These are phyloP conservation scores for Calameuta pallipes DNA, from an alignment of 2,888 invertebrate species.

Conservation along the genomic window DNA sequence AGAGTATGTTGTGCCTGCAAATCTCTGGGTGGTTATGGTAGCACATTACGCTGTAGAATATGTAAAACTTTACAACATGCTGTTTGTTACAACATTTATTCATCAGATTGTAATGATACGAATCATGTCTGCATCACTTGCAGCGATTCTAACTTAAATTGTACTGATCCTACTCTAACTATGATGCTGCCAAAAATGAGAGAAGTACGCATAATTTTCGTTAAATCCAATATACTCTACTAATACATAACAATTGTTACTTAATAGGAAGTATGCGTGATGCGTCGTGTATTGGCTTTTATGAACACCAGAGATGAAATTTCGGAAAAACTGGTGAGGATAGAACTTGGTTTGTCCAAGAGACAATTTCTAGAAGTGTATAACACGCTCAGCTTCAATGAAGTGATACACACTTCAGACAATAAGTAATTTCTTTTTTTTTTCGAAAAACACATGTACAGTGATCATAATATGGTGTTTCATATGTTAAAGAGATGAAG, in stretches of 20 bases:
- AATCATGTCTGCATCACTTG: not conserved
- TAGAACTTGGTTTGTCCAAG: not conserved
- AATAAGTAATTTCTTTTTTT: not conserved
- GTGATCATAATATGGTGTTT: not conserved
- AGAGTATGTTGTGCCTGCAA: not conserved
- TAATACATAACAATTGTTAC: not conserved
- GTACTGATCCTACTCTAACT: not conserved
- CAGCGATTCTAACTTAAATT: not conserved
- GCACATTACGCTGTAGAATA: not conserved
- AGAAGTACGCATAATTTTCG: not conserved
- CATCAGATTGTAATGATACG: not conserved
- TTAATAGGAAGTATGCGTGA: not conserved
- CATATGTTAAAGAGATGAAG: not conserved
- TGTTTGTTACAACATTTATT: not conserved
- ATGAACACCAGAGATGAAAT: not conserved
- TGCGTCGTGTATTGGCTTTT: not conserved
- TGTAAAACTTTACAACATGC: not conserved
- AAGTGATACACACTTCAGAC: not conserved
- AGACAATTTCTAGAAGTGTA: not conserved
- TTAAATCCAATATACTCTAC: not conserved
- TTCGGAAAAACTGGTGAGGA: not conserved
- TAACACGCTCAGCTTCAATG: not conserved
- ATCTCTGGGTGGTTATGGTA: not conserved
- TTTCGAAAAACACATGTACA: not conserved
- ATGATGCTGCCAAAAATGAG: not conserved